phyloP scores from a whole-genome alignment of 2,797 vertebrate species.

The Limnodromus scolopaceus region DNA sequence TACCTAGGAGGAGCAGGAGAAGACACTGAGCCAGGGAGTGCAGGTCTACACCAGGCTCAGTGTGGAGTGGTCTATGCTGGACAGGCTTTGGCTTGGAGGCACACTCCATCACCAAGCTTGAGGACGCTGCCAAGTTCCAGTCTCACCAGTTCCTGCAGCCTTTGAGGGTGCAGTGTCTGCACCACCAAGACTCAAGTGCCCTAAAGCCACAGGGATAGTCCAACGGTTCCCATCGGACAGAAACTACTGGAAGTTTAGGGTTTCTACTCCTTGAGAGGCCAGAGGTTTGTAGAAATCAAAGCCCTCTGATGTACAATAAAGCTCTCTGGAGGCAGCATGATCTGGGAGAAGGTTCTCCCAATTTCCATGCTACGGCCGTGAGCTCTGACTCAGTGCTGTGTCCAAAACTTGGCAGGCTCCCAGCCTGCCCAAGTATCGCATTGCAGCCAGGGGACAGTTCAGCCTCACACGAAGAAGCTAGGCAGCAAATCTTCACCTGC shows the following conservation, averaged over 20 bases:
- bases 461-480: not conserved
- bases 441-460: not conserved
- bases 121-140: not conserved
- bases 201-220: not conserved
- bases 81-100: not conserved
- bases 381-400: conserved; percentile 11
- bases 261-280: not conserved
- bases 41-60: not conserved
- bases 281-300: not conserved
- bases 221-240: rapidly evolving
- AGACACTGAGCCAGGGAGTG: not conserved
- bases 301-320: not conserved
- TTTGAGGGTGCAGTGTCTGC: not conserved
- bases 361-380: not conserved
- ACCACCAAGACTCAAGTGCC: not conserved
- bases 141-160: not conserved
- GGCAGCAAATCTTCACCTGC: not conserved
- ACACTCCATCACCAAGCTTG: rapidly evolving
- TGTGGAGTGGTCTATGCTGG: not conserved
- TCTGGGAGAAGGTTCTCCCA: not conserved
- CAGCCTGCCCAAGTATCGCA: rapidly evolving
- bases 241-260: not conserved
- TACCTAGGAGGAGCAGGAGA: not conserved
- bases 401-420: not conserved
- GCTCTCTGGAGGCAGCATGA: not conserved